Conservation (phyloP, 2,113 vertebrate species). For the Ahaetulla prasina region DNA sequence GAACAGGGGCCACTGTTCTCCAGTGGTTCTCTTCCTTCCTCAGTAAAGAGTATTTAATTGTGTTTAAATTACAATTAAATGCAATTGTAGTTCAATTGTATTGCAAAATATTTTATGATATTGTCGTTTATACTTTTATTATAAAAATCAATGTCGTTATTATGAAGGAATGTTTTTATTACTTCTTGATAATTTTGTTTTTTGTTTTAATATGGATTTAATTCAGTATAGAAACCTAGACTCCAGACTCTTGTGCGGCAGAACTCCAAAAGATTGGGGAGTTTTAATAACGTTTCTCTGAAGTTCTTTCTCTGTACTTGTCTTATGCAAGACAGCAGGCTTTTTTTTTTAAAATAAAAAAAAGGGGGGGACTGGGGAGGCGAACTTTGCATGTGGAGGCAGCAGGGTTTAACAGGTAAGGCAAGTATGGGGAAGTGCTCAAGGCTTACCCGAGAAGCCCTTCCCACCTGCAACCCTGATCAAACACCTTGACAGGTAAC, state of each 20-base stretch:
- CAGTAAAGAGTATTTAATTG: not conserved
- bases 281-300: not conserved
- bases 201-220: not conserved
- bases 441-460: slow-evolving; percentile 53
- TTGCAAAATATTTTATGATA: not conserved
- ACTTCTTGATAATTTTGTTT: not conserved
- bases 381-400: slow-evolving; percentile 55
- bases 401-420: slow-evolving; percentile 50
- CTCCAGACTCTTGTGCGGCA: not conserved
- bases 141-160: not conserved
- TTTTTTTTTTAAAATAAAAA: not conserved
- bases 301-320: not conserved
- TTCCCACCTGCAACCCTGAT: slow-evolving; percentile 69
- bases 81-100: not conserved
- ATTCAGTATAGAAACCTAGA: not conserved
- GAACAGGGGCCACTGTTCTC: not conserved
- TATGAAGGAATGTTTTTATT: not conserved
- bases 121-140: not conserved
- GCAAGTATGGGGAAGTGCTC: slow-evolving; percentile 48
- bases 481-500: slow-evolving; percentile 65
- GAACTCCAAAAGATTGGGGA: not conserved
- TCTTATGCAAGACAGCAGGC: not conserved
- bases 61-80: not conserved
- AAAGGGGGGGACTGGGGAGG: not conserved
- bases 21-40: not conserved